Evolutionary conservation across 1,140 invertebrate species (phyloP).

Genomic region (Orussus abietinus): DNA sequence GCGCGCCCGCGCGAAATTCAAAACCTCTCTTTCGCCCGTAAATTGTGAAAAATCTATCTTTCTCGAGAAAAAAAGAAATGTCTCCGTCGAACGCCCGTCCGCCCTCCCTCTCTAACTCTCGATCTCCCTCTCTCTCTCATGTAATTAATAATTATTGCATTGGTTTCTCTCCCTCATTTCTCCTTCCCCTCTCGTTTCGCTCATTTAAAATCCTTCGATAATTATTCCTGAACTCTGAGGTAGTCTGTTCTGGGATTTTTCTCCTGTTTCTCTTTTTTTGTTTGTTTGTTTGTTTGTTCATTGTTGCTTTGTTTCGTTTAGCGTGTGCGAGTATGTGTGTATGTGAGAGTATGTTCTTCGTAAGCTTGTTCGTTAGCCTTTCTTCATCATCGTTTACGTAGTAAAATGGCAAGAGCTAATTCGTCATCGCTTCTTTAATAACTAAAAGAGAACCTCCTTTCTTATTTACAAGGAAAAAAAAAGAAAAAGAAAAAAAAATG

Average conservation of each 20-base stretch:
- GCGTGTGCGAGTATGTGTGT: no score
- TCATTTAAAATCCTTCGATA: conserved; percentile 34
- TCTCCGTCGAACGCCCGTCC: conserved; percentile 19
- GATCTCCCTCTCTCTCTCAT: conserved; percentile 16
- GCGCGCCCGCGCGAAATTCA: not conserved
- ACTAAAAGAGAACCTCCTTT: conserved; percentile 27
- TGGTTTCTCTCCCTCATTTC: conserved; percentile 41
- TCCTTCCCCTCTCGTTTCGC: conserved; percentile 40
- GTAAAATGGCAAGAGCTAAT: conserved; percentile 47
- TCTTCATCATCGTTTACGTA: conserved; percentile 23
- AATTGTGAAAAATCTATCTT: no score
- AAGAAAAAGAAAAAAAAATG: no score
- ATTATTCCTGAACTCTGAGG: conserved; percentile 54
- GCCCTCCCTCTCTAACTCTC: conserved; percentile 16
- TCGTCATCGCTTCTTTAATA: conserved; percentile 28
- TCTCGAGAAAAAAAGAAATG: conserved; percentile 13
- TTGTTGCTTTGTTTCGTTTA: no score
- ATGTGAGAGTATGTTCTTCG: no score
- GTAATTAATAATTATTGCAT: conserved; percentile 46
- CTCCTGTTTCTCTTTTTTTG: not conserved
- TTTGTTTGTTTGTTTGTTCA: not conserved
- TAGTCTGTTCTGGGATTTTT: conserved; percentile 49
- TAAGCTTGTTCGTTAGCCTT: no score
- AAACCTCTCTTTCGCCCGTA: no score
- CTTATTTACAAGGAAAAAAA: conserved; percentile 30